These are phyloP conservation scores for Grapholita molesta DNA, from an alignment of 1,140 invertebrate genomes.

Conservation along the genomic window DNA sequence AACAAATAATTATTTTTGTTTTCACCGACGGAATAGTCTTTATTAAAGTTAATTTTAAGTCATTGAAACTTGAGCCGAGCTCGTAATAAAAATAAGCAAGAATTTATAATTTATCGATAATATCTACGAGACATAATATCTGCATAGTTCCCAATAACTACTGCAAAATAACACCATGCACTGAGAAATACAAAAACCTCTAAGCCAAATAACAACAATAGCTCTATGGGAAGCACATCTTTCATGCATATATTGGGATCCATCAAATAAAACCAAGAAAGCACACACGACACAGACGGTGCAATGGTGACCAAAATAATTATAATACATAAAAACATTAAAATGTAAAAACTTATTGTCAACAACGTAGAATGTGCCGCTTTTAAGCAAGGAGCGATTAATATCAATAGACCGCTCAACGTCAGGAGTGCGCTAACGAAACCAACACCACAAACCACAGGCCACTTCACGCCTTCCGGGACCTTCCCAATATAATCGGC, in stretches of 20 bases:
- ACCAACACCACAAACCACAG: not conserved
- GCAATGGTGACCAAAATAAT: not conserved
- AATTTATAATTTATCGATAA: not conserved
- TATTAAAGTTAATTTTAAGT: no score
- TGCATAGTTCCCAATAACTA: not conserved
- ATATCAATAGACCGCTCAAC: not conserved
- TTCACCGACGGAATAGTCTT: no score
- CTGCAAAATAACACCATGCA: not conserved
- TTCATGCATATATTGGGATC: not conserved
- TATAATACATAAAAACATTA: not conserved
- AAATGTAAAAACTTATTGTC: not conserved
- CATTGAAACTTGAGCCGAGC: no score
- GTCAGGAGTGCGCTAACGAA: not conserved
- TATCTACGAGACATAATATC: not conserved
- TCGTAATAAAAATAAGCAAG: not conserved
- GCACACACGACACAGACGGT: not conserved
- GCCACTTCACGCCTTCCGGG: not conserved
- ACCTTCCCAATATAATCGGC: not conserved
- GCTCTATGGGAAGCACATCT: not conserved
- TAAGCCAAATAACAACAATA: not conserved
- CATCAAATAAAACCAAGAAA: not conserved
- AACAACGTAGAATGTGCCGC: not conserved
- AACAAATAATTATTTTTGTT: no score
- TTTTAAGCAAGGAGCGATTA: not conserved
- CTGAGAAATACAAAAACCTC: not conserved